These are phyloP conservation scores for Diplazon laetatorius DNA, from an alignment of 2,888 invertebrate genomes.

Conservation along the genomic window DNA sequence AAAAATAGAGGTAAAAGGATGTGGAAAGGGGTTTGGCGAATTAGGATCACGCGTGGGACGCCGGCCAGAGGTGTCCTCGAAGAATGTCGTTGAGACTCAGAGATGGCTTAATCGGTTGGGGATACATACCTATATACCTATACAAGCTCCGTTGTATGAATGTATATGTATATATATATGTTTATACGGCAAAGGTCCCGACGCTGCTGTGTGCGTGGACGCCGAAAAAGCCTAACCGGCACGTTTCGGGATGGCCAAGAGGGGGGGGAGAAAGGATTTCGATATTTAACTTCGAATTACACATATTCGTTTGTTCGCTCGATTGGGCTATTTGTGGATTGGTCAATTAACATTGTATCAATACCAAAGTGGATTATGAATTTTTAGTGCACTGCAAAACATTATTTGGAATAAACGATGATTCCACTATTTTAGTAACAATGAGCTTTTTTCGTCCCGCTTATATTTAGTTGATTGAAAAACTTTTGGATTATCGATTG, in stretches of 20 bases:
- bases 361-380: slow-evolving; percentile 6
- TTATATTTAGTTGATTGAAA: too few species aligned
- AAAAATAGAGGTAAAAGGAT: slow-evolving; percentile 38
- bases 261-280: slow-evolving; percentile 51
- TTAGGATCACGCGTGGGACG: slow-evolving; percentile 60
- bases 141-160: background rate
- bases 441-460: too few species aligned
- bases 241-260: slow-evolving; percentile 36
- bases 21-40: slow-evolving; percentile 46
- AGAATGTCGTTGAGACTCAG: slow-evolving; percentile 63
- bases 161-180: slow-evolving; percentile 13
- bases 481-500: too few species aligned
- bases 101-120: slow-evolving; percentile 62
- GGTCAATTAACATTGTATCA: slow-evolving; percentile 20
- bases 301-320: slow-evolving; percentile 45
- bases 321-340: slow-evolving; percentile 24
- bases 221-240: slow-evolving; percentile 49
- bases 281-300: slow-evolving; percentile 60
- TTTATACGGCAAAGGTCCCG: too few species aligned
- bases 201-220: slow-evolving; percentile 14
- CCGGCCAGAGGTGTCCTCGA: slow-evolving; percentile 47
- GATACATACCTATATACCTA: slow-evolving; percentile 32
- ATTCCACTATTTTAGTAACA: too few species aligned
- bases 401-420: too few species aligned
- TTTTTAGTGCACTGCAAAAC: too few species aligned